These are phyloP conservation scores for Drymodes brunneopygia DNA, from an alignment of 2,113 vertebrate genomes.

Conservation along the genomic window DNA sequence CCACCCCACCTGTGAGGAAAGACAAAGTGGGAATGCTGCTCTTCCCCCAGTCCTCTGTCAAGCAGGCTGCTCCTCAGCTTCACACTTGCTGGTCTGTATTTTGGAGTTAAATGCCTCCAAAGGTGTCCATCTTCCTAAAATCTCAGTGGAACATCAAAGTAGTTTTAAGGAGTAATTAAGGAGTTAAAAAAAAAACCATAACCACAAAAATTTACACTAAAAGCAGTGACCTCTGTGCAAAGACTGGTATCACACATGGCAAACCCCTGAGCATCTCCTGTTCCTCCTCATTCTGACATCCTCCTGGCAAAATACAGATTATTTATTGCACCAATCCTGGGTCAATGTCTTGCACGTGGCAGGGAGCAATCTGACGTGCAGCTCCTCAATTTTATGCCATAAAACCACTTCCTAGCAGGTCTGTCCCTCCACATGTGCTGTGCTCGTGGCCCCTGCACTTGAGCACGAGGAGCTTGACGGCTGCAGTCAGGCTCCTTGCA, in stretches of 20 bases:
- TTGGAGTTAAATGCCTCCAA: neutral
- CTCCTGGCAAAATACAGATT: neutral
- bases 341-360: neutral
- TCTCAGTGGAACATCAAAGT: neutral
- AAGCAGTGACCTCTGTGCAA: neutral
- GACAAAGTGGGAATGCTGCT: neutral
- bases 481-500: conserved; percentile 8
- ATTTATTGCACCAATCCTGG: accelerated
- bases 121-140: neutral
- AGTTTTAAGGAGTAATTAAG: neutral
- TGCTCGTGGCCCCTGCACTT: neutral
- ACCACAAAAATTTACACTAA: neutral
- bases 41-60: neutral
- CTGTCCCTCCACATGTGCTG: neutral
- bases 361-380: neutral
- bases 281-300: neutral
- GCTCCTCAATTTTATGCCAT: neutral
- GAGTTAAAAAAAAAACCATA: neutral
- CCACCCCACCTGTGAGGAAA: neutral
- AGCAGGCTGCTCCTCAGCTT: neutral
- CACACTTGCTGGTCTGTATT: neutral
- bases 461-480: neutral
- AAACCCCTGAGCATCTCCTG: neutral
- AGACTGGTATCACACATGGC: neutral
- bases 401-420: neutral